These are phyloP conservation scores for Loris lydekkerianus DNA, from an alignment of 2,797 vertebrate genomes.

Conservation along the genomic window DNA sequence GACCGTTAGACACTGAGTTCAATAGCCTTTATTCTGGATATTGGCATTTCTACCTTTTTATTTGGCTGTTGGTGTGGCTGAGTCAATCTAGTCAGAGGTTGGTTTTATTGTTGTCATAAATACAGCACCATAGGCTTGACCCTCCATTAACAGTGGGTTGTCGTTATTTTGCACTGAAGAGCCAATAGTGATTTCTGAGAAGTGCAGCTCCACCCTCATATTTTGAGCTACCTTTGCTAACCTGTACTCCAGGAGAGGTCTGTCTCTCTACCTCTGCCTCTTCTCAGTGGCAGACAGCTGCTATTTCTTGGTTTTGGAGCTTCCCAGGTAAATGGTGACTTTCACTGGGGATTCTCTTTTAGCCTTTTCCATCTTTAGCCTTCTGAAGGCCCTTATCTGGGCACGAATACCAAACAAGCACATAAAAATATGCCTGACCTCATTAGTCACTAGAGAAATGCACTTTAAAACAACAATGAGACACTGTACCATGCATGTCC, in stretches of 20 bases:
- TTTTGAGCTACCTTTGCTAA: neutral
- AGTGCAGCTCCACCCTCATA: neutral
- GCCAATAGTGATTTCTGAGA: neutral
- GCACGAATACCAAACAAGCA: neutral
- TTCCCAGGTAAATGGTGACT: neutral
- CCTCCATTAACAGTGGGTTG: neutral
- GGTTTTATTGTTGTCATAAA: constrained; percentile 25
- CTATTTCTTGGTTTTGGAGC: neutral
- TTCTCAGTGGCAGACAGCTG: neutral
- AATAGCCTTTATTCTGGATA: neutral
- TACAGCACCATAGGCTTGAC: neutral
- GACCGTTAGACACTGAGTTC: neutral
- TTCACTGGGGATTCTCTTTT: neutral
- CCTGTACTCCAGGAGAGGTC: neutral
- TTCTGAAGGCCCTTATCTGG: neutral
- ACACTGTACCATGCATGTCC: neutral
- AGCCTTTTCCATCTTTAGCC: neutral
- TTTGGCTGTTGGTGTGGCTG: neutral
- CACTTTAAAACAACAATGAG: neutral
- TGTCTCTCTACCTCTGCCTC: neutral
- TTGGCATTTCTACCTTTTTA: neutral
- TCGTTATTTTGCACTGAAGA: no score
- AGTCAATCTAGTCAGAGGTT: constrained; percentile 8
- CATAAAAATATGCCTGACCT: neutral
- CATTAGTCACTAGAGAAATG: neutral